Evolutionary conservation across 2,113 vertebrate species (phyloP).

Genomic region (Corynorhinus townsendii): DNA sequence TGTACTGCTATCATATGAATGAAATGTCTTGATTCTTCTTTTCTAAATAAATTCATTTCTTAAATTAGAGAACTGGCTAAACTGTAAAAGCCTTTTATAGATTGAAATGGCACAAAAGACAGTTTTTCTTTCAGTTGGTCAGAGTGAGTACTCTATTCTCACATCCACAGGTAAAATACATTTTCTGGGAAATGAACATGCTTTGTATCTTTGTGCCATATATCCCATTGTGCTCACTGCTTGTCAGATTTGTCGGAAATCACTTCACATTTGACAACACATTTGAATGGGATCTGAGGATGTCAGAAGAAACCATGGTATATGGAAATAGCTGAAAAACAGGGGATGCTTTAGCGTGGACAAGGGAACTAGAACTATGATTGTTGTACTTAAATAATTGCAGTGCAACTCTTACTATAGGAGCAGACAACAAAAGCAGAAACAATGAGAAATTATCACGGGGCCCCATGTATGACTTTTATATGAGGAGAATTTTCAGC

Average conservation of each 20-base stretch:
- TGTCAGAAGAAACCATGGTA: background rate
- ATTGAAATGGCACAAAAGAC: background rate
- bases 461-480: background rate
- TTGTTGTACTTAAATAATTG: background rate
- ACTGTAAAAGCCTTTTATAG: background rate
- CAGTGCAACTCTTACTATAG: background rate
- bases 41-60: background rate
- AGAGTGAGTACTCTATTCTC: background rate
- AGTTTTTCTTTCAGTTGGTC: background rate
- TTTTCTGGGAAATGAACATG: background rate
- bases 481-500: background rate
- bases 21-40: background rate
- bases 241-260: background rate
- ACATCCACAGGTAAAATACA: background rate
- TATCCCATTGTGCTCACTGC: background rate
- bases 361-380: background rate
- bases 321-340: background rate
- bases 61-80: background rate
- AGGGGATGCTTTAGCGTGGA: background rate
- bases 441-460: background rate
- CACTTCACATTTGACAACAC: background rate
- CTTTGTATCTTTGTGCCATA: background rate
- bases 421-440: background rate
- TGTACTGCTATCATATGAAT: background rate
- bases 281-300: background rate